A percentile compares a stretch with the other conserved stretches of the same genome.
Evolutionary conservation across 2,113 vertebrate species (phyloP).

Genomic region (Ophiodon elongatus): DNA sequence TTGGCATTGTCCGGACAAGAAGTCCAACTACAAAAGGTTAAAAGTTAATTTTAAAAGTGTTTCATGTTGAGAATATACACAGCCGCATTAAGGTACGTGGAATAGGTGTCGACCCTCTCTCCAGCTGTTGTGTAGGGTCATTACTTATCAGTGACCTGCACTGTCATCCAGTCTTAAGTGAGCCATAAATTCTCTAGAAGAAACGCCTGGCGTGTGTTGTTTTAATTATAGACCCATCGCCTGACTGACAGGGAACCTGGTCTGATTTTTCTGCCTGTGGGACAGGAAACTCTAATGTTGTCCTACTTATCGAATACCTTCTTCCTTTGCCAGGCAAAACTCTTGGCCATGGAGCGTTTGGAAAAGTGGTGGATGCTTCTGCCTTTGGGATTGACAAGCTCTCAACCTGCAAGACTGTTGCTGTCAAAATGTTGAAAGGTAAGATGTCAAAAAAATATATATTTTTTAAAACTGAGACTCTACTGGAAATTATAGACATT

Average conservation of each 20-base stretch:
- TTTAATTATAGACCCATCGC: slow-evolving; percentile 75
- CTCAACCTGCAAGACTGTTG: slow-evolving; percentile 96
- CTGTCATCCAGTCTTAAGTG: slow-evolving; percentile 66
- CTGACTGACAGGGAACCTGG: slow-evolving; percentile 63
- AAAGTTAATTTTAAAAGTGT: slow-evolving; percentile 2
- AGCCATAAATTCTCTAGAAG: slow-evolving; percentile 66
- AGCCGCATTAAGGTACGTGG: slow-evolving; percentile 13
- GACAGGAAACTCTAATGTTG: slow-evolving; percentile 50
- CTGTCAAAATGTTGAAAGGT: slow-evolving; percentile 99
- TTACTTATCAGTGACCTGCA: slow-evolving; percentile 66
- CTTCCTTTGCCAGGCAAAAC: slow-evolving; percentile 89
- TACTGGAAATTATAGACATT: background rate
- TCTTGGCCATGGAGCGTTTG: slow-evolving; percentile 94
- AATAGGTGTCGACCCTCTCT: slow-evolving; percentile 43
- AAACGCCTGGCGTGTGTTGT: slow-evolving; percentile 64
- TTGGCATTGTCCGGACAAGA: background rate
- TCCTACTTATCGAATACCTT: slow-evolving; percentile 38
- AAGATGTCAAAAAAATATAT: background rate
- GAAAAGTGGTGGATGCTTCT: slow-evolving; percentile 95
- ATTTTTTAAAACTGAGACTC: background rate
- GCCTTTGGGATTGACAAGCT: slow-evolving; percentile 96
- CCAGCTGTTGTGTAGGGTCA: slow-evolving; percentile 52
- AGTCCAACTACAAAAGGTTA: background rate
- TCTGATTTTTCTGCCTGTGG: slow-evolving; percentile 56
- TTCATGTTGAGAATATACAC: slow-evolving; percentile 3